Conservation (phyloP, 2,113 vertebrate genomes). For the Pan troglodytes region DNA sequence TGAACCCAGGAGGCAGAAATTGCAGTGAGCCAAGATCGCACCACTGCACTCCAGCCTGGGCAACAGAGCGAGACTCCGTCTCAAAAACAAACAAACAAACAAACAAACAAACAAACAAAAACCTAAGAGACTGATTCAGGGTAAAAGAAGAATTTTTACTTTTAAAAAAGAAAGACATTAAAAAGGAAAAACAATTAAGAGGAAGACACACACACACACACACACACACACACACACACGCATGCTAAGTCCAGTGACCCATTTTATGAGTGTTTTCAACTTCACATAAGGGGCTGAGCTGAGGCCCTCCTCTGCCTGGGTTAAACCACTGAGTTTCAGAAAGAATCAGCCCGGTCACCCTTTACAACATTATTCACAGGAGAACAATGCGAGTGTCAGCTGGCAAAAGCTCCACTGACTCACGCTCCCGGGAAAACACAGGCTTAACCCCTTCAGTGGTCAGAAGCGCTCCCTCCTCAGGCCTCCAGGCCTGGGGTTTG, state of each 20-base stretch:
- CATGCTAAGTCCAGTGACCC: rapidly evolving
- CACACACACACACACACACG: too few relatives aligned
- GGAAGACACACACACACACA: too few relatives aligned
- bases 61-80: too few relatives aligned
- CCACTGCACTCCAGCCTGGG: too few relatives aligned
- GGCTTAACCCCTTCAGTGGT: rapidly evolving
- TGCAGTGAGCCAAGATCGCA: too few relatives aligned
- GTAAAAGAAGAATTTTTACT: too few relatives aligned
- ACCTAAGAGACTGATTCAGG: too few relatives aligned
- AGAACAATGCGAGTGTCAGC: not conserved
- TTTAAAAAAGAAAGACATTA: too few relatives aligned
- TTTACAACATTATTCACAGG: not conserved
- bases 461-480: rapidly evolving
- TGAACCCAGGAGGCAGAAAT: too few relatives aligned
- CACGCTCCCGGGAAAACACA: not conserved
- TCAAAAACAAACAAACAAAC: too few relatives aligned
- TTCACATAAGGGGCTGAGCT: not conserved
- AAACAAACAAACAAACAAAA: too few relatives aligned
- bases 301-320: not conserved
- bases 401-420: not conserved
- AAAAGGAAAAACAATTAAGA: not conserved
- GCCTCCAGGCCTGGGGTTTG: rapidly evolving
- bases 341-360: rapidly evolving
- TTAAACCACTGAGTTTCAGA: not conserved
- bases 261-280: not conserved